Percentiles rank a stretch among this genome's conserved stretches.
Conservation (phyloP, 2,797 vertebrate genomes). For the Brotogeris chrysoptera region DNA sequence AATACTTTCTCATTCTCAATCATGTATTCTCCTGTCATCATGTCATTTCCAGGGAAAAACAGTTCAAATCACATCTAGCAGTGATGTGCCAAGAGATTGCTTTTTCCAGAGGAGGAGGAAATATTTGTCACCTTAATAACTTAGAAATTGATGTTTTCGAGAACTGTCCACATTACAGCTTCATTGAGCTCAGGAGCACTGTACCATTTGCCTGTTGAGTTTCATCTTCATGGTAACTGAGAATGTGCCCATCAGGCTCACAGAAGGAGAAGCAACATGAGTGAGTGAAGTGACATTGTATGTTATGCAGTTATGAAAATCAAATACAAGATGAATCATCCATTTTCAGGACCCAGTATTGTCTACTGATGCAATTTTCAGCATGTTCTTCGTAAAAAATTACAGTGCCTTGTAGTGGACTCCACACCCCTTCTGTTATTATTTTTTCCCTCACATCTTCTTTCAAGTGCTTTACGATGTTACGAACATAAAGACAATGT, state of each 20-base stretch:
- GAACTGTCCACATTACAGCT: not conserved
- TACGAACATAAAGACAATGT: not conserved
- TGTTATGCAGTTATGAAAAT: not conserved
- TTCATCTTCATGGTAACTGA: not conserved
- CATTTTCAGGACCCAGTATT: not conserved
- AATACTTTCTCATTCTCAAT: conserved; percentile 35
- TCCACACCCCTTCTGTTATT: not conserved
- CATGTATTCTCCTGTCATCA: not conserved
- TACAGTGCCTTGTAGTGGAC: not conserved
- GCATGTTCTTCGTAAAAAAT: not conserved
- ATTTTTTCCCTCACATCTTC: not conserved
- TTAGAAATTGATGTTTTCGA: not conserved
- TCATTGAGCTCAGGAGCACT: not conserved
- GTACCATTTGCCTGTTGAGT: not conserved
- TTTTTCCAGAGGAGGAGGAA: not conserved
- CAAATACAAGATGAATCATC: not conserved
- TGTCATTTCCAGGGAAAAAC: conserved; percentile 44
- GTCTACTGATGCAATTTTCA: not conserved
- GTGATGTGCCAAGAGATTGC: conserved; percentile 3
- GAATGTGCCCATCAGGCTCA: not conserved
- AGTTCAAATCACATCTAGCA: not conserved
- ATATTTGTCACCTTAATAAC: conserved; percentile 41
- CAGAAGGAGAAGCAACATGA: not conserved
- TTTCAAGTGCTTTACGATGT: not conserved
- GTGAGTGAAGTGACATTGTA: not conserved